A percentile compares a stretch with the other conserved stretches of the same genome.
Evolutionary conservation across 2,888 invertebrate genomes (phyloP).

Genomic region (Tiliacea citrago): DNA sequence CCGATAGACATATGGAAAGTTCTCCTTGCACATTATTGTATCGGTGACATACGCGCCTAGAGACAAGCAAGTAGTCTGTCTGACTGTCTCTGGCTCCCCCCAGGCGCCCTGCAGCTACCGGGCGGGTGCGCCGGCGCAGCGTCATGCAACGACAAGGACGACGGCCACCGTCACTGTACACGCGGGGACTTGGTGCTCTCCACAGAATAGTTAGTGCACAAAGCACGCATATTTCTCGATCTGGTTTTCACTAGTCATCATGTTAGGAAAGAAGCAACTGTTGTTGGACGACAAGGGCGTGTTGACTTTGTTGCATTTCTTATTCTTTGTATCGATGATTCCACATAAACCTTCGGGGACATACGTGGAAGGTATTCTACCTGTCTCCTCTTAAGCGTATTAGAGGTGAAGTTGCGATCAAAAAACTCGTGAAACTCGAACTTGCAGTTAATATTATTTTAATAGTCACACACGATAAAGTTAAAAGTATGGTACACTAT

Average conservation of each 20-base stretch:
- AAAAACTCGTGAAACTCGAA: too few relatives aligned
- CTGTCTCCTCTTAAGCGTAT: too few relatives aligned
- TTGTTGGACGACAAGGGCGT: background rate
- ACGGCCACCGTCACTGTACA: conserved; percentile 55
- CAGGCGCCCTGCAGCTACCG: conserved; percentile 3
- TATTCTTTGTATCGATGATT: background rate
- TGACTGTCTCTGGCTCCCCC: conserved; percentile 32
- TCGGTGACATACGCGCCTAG: conserved; percentile 41
- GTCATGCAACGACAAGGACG: conserved; percentile 60
- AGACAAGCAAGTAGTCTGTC: conserved; percentile 48
- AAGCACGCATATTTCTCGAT: conserved; percentile 12
- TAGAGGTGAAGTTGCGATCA: too few relatives aligned
- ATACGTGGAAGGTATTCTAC: too few relatives aligned
- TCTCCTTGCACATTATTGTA: conserved; percentile 28
- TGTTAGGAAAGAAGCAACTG: background rate
- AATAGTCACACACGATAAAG: too few relatives aligned
- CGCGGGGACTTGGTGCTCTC: conserved; percentile 28
- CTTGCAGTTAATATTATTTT: too few relatives aligned
- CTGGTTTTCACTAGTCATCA: background rate
- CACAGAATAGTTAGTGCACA: conserved; percentile 19
- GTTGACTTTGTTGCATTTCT: background rate
- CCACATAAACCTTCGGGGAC: background rate
- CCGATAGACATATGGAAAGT: conserved; percentile 45
- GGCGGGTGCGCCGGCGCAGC: conserved; percentile 58
- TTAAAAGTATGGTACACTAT: too few relatives aligned